Evolutionary conservation across 2,888 invertebrate genomes (phyloP).

Genomic region (Balanococcus diminutus): DNA sequence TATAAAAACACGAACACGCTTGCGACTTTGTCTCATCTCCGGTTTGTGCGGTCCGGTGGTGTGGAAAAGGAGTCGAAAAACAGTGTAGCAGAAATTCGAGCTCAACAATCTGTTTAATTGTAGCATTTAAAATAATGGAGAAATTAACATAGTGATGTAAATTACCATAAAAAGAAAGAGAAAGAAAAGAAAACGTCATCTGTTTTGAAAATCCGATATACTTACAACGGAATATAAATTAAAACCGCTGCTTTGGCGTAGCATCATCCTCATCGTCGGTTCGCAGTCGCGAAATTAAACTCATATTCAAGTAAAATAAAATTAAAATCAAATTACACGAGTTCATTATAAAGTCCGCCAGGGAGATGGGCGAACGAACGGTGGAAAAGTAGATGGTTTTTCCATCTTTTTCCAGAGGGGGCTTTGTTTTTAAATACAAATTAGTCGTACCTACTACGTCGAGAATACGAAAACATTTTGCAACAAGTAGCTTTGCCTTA

Average conservation of each 20-base stretch:
- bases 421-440: background rate
- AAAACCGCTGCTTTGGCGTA: background rate
- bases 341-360: background rate
- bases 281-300: slow-evolving; percentile 18
- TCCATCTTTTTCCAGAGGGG: background rate
- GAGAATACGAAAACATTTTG: background rate
- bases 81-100: background rate
- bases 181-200: background rate
- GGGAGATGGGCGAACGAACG: background rate
- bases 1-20: background rate
- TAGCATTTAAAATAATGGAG: slow-evolving; percentile 14
- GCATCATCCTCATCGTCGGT: background rate
- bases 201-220: slow-evolving; percentile 11
- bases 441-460: background rate
- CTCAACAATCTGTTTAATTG: slow-evolving; percentile 31
- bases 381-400: background rate
- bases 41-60: too few species aligned
- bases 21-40: background rate
- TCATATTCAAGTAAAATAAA: slow-evolving; percentile 15
- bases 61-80: background rate
- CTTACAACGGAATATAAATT: slow-evolving; percentile 13
- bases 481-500: background rate
- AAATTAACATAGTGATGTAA: slow-evolving; percentile 24
- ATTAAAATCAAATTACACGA: slow-evolving; percentile 15
- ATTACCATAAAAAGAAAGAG: background rate